Conservation (phyloP, 2,113 vertebrate species). For the Prinia subflava region DNA sequence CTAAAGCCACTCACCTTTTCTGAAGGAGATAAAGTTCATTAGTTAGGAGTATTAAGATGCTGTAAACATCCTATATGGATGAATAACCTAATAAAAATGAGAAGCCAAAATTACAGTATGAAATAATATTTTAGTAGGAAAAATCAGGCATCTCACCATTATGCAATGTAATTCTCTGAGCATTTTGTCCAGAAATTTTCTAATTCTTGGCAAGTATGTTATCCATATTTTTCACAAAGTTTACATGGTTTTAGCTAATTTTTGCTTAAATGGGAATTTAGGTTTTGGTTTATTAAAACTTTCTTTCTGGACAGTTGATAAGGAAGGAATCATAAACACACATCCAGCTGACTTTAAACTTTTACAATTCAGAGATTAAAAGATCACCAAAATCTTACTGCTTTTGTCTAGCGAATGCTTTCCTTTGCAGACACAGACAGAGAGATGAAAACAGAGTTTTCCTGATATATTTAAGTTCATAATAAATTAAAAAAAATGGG, state of each 20-base stretch:
- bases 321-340: not conserved
- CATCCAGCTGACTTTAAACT: not conserved
- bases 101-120: not conserved
- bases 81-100: not conserved
- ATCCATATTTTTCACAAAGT: not conserved
- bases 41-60: not conserved
- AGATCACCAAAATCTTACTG: not conserved
- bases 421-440: not conserved
- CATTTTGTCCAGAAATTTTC: not conserved
- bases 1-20: not conserved
- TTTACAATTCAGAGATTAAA: not conserved
- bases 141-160: not conserved
- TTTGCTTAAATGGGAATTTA: not conserved
- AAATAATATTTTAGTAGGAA: not conserved
- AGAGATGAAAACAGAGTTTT: not conserved
- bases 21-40: not conserved
- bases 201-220: not conserved
- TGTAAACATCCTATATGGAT: not conserved
- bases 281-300: not conserved
- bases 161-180: not conserved
- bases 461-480: not conserved
- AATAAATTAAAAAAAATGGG: not conserved
- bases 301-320: not conserved
- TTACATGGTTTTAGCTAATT: not conserved
- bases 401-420: not conserved